Evolutionary conservation across 2,113 vertebrate genomes (phyloP).

Genomic region (Lepidothrix coronata): DNA sequence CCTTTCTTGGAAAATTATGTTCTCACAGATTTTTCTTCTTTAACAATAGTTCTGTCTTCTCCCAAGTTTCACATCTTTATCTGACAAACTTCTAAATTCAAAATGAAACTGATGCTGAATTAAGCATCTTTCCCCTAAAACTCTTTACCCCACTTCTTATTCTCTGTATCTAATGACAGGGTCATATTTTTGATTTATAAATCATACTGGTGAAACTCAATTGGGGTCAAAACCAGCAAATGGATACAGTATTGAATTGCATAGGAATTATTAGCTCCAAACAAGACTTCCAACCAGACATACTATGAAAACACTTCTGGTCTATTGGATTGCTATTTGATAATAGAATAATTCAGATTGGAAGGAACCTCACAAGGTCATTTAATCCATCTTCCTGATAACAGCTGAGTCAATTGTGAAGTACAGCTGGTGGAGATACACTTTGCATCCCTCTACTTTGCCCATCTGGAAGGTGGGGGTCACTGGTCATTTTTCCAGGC

Average conservation of each 20-base stretch:
- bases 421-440: not conserved
- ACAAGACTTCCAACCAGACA: not conserved
- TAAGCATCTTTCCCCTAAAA: not conserved
- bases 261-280: not conserved
- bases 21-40: not conserved
- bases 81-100: not conserved
- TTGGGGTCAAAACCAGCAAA: not conserved
- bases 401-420: not conserved
- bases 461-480: not conserved
- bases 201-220: not conserved
- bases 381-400: not conserved
- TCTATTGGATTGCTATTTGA: not conserved
- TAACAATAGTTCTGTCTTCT: not conserved
- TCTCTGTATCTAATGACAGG: not conserved
- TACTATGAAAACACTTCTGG: not conserved
- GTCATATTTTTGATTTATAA: not conserved
- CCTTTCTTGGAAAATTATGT: not conserved
- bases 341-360: not conserved
- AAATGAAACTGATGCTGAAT: not conserved
- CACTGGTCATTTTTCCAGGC: not conserved
- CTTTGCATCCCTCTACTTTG: not conserved
- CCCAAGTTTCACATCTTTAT: not conserved
- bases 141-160: not conserved
- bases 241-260: not conserved
- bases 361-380: not conserved